Percentiles rank a stretch among this genome's conserved stretches.
Evolutionary conservation across 2,888 invertebrate genomes (phyloP).

Genomic region (Heliconius ismenius): DNA sequence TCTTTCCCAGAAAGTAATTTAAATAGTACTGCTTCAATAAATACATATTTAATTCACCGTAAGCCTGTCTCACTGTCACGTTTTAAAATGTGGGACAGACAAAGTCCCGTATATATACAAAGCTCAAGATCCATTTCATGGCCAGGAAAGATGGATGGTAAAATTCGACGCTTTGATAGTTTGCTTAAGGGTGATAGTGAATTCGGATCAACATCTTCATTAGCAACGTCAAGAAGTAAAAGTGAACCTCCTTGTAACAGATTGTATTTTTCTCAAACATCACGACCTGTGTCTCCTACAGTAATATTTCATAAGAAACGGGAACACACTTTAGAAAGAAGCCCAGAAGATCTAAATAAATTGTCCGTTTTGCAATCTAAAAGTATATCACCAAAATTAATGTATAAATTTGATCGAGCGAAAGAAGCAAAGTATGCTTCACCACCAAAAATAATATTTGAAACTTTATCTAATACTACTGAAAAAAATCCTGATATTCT

Average conservation of each 20-base stretch:
- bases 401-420: conserved; percentile 50
- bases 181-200: conserved; percentile 67
- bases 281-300: conserved; percentile 72
- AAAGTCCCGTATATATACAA: conserved; percentile 74
- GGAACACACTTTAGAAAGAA: conserved; percentile 49
- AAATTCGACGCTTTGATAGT: conserved; percentile 76
- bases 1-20: conserved; percentile 68
- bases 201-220: conserved; percentile 73
- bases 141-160: conserved; percentile 81
- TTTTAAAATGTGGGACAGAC: conserved; percentile 85
- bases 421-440: conserved; percentile 52
- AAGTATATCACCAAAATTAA: conserved; percentile 63
- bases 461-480: conserved; percentile 58
- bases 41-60: conserved; percentile 85
- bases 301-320: conserved; percentile 63
- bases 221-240: conserved; percentile 81
- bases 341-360: conserved; percentile 60
- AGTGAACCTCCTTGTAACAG: conserved; percentile 84
- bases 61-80: conserved; percentile 88
- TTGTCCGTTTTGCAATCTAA: conserved; percentile 65
- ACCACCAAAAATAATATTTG: conserved; percentile 65
- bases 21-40: conserved; percentile 82
- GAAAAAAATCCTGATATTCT: conserved; percentile 59
- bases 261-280: conserved; percentile 77
- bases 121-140: conserved; percentile 84